A percentile compares a stretch with the other conserved stretches of the same genome.
Conservation (phyloP, 1,140 invertebrate species). For the Oncopodura yosiiana region DNA sequence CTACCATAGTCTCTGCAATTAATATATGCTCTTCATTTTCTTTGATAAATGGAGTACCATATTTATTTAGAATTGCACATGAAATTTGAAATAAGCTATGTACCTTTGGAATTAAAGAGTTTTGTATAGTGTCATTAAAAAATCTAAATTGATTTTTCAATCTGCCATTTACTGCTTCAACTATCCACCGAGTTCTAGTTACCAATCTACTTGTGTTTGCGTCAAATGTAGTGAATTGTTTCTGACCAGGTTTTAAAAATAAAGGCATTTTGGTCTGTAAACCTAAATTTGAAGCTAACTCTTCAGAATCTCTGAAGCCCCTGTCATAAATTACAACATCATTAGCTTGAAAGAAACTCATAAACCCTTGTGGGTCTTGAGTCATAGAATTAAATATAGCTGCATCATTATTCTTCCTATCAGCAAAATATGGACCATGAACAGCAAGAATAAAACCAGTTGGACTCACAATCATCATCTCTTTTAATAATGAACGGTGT, state of each 20-base stretch:
- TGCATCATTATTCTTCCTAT: slow-evolving; percentile 15
- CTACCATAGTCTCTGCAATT: no score
- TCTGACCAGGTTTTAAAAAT: slow-evolving; percentile 34
- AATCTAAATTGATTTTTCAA: slow-evolving; percentile 15
- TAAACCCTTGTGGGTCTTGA: background rate
- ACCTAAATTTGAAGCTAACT: background rate
- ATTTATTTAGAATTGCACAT: slow-evolving; percentile 11
- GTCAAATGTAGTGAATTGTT: slow-evolving; percentile 37
- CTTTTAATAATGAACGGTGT: background rate
- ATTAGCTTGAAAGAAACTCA: background rate
- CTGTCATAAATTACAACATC: slow-evolving; percentile 17
- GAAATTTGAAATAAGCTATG: background rate
- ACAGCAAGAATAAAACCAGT: slow-evolving; percentile 10
- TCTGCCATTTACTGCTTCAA: slow-evolving; percentile 39
- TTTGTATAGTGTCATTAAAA: slow-evolving; percentile 1
- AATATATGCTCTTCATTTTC: no score
- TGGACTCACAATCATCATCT: background rate
- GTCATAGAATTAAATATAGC: background rate
- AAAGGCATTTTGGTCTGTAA: slow-evolving; percentile 33
- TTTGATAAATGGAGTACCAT: background rate
- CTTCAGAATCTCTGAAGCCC: slow-evolving; percentile 15
- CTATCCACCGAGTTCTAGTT: slow-evolving; percentile 39
- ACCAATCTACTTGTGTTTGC: slow-evolving; percentile 38
- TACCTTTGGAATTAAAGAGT: background rate
- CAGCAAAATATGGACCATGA: background rate